Conservation (phyloP, 2,113 vertebrate species). For the Xenus cinereus region DNA sequence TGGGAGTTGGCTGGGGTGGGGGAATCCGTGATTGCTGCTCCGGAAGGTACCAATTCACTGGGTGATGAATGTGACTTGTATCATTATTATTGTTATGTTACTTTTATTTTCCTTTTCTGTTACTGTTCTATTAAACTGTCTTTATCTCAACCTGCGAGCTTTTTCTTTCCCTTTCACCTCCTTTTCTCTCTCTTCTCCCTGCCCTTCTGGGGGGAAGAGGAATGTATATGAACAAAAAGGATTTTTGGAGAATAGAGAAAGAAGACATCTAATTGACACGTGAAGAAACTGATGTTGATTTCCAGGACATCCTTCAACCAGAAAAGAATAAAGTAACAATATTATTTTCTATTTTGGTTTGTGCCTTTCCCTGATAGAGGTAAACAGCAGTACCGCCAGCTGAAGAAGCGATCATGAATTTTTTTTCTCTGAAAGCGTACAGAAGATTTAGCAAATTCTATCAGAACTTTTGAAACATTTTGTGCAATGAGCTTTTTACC, state of each 20-base stretch:
- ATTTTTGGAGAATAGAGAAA: not conserved
- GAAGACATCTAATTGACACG: not conserved
- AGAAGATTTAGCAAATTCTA: not conserved
- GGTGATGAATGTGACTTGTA: not conserved
- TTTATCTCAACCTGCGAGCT: not conserved
- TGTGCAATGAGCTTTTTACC: not conserved
- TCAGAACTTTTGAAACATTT: not conserved
- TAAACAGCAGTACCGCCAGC: not conserved
- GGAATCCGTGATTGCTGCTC: not conserved
- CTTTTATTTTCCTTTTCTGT: not conserved
- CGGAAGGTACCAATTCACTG: not conserved
- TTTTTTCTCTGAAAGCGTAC: not conserved
- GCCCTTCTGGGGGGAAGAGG: not conserved
- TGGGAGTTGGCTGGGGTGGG: not conserved
- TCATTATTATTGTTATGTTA: not conserved
- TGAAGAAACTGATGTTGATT: not conserved
- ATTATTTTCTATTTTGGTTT: not conserved
- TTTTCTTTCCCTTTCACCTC: not conserved
- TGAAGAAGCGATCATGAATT: not conserved
- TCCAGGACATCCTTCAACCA: not conserved
- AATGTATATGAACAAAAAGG: not conserved
- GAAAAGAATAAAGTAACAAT: not conserved
- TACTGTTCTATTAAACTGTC: not conserved
- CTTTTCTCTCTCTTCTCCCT: not conserved
- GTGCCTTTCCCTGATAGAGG: not conserved